Base-by-base conservation (phyloP, 2,113 vertebrate species). In the Sphaerodactylus townsendi region DNA sequence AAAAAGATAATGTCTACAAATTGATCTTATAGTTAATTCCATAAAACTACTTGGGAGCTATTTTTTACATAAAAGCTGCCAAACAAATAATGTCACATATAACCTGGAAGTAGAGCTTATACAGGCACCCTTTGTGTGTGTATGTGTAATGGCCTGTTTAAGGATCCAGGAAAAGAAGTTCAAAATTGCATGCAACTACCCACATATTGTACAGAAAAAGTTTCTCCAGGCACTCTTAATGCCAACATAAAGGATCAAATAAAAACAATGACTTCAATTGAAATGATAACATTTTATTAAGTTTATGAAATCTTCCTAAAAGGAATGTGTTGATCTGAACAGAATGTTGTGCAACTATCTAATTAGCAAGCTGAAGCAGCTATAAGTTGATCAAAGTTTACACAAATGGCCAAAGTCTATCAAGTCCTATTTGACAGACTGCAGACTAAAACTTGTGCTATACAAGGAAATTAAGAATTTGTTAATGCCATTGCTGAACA, bases 251-350 rank as follows among this genome's bases (percentile, higher is more conserved):
- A 83, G 35, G n/a, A 30, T 35, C 14, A 6, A 84, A 39, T 21
- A 53, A 88, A 87, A 88, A 50, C 41, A 80, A 77, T 13, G 41
- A 74, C 77, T 88, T 17, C 8, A 83, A 50, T 21, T 82, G 81
- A 81, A 92, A 87, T 85, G 79, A 93, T 94, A 95, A 93, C n/a
- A 94, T 77, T 77, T 93, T 95, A 94, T 93, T 95, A 93, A 79
- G 89, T 92, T 59, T 10, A 85, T 85, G 88, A 91, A 90, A 33
- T 89, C 80, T 90, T 92, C 92, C 44, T 88, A 90, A 93, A 73
- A 93, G 86, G 85, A 90, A 85, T 79, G 81, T 79, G 83, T 83
- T 84, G 81, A 92, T 90, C 87, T 56, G 0, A 0, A 91, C 87
- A 73, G 85, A 87, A 91, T 48, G 85, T 91, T 93, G 88, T 87